Evolutionary conservation across 2,888 invertebrate species (phyloP).

Genomic region (Chromoteleia sp.): DNA sequence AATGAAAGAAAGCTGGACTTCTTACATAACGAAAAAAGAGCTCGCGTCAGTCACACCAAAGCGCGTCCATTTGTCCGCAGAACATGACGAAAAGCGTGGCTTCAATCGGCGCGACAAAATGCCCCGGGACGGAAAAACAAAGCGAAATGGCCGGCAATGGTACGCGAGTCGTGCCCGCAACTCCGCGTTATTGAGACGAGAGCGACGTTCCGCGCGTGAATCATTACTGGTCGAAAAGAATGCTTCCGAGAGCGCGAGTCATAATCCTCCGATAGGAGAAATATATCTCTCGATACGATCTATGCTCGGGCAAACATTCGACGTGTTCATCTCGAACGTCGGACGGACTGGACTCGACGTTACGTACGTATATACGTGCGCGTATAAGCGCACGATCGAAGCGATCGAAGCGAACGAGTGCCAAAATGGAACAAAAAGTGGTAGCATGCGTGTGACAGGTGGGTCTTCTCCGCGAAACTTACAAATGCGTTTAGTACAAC

Average conservation of each 20-base stretch:
- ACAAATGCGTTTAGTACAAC: background rate
- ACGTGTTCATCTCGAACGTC: constrained; percentile 10
- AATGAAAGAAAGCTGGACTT: too few species aligned
- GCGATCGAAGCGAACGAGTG: background rate
- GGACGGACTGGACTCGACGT: too few species aligned
- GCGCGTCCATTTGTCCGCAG: too few species aligned
- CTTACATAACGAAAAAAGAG: too few species aligned
- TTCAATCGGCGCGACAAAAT: too few species aligned
- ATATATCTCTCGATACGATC: constrained; percentile 21
- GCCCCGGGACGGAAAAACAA: too few species aligned
- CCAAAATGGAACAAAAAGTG: background rate
- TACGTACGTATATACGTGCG: background rate
- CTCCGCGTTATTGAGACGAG: constrained; percentile 7
- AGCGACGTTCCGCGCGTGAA: constrained; percentile 24
- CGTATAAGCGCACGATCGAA: too few species aligned
- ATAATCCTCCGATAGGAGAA: constrained; percentile 27
- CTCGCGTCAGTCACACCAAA: too few species aligned
- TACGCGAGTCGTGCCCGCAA: background rate
- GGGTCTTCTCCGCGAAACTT: constrained; percentile 4
- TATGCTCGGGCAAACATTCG: constrained; percentile 6
- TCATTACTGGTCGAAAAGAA: constrained; percentile 44
- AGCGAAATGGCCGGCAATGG: background rate
- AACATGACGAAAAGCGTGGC: too few species aligned
- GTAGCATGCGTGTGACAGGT: background rate
- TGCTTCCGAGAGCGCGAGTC: constrained; percentile 32